Evolutionary conservation across 2,113 vertebrate genomes (phyloP).

Genomic region (Atlantisia rogersi): DNA sequence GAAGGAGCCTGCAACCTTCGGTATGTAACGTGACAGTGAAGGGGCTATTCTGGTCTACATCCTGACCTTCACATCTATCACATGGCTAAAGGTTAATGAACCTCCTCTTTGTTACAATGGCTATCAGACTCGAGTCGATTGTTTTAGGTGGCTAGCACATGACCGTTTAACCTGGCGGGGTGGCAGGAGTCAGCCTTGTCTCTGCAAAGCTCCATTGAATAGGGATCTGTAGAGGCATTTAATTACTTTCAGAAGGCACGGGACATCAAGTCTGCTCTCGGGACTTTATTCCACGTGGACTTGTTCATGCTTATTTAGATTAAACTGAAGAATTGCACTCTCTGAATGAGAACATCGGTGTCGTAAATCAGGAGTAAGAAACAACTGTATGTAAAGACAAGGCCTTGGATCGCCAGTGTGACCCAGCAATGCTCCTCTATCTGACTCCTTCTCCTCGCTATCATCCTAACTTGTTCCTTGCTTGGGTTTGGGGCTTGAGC

Average conservation of each 20-base stretch:
- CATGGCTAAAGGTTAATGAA: neutral
- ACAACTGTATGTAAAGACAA: neutral
- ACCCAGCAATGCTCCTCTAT: neutral
- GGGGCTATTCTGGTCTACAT: neutral
- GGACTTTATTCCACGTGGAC: neutral
- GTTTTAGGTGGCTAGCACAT: neutral
- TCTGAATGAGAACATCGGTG: neutral
- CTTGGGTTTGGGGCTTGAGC: neutral
- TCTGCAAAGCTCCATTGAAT: neutral
- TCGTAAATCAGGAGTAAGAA: neutral
- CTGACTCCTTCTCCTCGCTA: neutral
- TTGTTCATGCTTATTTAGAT: constrained; percentile 31
- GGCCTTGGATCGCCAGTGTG: neutral
- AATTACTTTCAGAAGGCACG: neutral
- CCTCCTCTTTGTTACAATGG: neutral
- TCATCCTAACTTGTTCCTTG: neutral
- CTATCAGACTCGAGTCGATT: neutral
- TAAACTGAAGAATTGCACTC: neutral
- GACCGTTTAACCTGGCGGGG: neutral
- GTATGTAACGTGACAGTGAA: no score
- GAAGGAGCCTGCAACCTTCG: neutral
- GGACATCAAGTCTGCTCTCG: neutral
- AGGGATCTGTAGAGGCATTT: neutral
- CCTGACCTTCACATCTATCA: neutral
- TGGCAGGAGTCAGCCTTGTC: neutral